These are phyloP conservation scores for Channallabes apus DNA, from an alignment of 2,797 vertebrate species.

Conservation along the genomic window DNA sequence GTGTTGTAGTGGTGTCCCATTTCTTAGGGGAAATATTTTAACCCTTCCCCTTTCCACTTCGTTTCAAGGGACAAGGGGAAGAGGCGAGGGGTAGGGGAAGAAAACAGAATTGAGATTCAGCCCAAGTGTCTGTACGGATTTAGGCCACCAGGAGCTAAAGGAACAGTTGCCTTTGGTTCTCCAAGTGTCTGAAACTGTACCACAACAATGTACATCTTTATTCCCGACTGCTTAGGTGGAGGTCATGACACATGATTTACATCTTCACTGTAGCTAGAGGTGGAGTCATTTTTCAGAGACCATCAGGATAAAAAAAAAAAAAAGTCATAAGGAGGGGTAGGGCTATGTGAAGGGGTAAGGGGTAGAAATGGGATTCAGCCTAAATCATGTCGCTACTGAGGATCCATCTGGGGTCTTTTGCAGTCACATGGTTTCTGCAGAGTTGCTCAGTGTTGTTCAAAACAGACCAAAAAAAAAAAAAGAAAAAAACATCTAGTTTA, in stretches of 20 bases:
- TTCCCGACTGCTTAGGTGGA: neutral
- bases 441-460: constrained; percentile 4
- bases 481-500: neutral
- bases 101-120: too few relatives aligned
- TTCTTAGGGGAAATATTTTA: too few relatives aligned
- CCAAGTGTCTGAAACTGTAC: neutral
- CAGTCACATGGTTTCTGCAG: constrained; percentile 13
- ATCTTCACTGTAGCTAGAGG: neutral
- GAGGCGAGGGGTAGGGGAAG: too few relatives aligned
- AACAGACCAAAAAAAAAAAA: constrained; percentile 5
- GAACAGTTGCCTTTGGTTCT: neutral
- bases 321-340: too few relatives aligned
- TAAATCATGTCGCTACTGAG: neutral
- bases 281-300: too few relatives aligned
- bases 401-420: constrained; percentile 12
- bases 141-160: neutral
- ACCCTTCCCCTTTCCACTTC: too few relatives aligned
- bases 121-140: neutral
- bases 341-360: too few relatives aligned
- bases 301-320: neutral
- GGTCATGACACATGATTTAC: neutral
- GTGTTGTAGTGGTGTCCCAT: too few relatives aligned
- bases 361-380: too few relatives aligned
- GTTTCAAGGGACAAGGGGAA: too few relatives aligned
- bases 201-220: neutral